Base-by-base conservation (phyloP, 2,797 vertebrate genomes). In the Arrhamphus sclerolepis region DNA sequence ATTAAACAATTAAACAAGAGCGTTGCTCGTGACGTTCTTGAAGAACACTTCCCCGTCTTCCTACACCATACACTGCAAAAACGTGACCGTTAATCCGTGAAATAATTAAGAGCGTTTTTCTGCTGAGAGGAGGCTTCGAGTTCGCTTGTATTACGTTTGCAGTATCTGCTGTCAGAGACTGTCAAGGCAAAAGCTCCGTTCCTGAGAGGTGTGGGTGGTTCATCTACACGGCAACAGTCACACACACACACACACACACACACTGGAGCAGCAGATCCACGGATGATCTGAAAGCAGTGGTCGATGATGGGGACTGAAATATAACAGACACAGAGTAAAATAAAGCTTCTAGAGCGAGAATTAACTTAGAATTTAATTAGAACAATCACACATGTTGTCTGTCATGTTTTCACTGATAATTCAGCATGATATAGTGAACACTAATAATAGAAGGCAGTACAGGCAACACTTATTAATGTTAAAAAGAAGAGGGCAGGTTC, bases 181-280 rank as follows among this genome's bases (percentile, higher is more conserved):
- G 51, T 54, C 13, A 41, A 43, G 42, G 38, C 31, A 54, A 63
- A 72, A 20, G 16, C 49, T 39, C 42, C n/a, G 10, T 11, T 49
- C 28, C 54, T 51, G 50, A 49, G 60, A 59, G 60, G 60, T 55
- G 75, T 77, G 69, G 77, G 68, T 34, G 77, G 66, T 55, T 71
- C 50, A 48, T 46, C 52, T 60, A 63, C 75, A 80, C 77, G 59
- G 50, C 60, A 58, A 38, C 46, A 60, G 63, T 17, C 58, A 62
- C 44, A 56, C 71, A 63, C 54, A 31, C 50, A 70, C 66, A 58
- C 64, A 59, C 61, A 34, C 41, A 47, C 16, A 76, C 39, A 48
- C 51, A 39, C 70, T 18, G 52, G 43, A 56, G 31, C 46, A 57
- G 53, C 42, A 39, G 49, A 71, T 54, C 58, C 8, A 17, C 56